phyloP scores from a whole-genome alignment of 2,113 vertebrate species.

The Henicopernis longicauda region DNA sequence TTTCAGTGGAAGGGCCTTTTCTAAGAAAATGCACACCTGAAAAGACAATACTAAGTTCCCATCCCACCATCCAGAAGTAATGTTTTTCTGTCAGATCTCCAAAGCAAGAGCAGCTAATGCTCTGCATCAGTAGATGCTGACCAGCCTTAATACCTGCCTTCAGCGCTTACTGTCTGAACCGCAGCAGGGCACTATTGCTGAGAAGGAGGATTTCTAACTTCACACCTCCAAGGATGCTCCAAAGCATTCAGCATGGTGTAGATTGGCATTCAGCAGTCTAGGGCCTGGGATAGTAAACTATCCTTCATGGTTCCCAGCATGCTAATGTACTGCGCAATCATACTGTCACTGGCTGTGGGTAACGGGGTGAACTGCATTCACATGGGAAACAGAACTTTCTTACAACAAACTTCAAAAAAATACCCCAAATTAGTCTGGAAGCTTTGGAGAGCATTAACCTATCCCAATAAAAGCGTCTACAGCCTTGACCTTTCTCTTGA shows the following conservation, averaged over 20 bases:
- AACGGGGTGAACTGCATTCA: background rate
- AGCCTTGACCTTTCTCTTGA: background rate
- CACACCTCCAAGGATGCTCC: background rate
- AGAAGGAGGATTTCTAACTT: background rate
- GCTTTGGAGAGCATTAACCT: background rate
- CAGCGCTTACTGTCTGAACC: background rate
- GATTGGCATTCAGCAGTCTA: background rate
- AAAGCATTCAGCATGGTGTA: background rate
- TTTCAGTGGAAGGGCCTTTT: background rate
- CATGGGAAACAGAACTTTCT: background rate
- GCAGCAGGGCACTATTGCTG: background rate
- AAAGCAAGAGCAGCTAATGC: background rate
- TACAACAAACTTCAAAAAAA: background rate
- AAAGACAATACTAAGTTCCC: background rate
- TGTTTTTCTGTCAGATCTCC: background rate
- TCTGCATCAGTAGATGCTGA: background rate
- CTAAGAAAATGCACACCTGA: background rate
- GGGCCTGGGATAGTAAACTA: background rate
- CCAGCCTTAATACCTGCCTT: background rate
- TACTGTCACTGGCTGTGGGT: background rate
- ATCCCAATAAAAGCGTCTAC: background rate
- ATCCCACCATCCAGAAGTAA: background rate
- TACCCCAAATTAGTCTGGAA: background rate
- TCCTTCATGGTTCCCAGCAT: background rate
- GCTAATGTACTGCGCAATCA: accelerated